These are phyloP conservation scores for Agrotis puta DNA, from an alignment of 2,888 invertebrate genomes.

Conservation along the genomic window DNA sequence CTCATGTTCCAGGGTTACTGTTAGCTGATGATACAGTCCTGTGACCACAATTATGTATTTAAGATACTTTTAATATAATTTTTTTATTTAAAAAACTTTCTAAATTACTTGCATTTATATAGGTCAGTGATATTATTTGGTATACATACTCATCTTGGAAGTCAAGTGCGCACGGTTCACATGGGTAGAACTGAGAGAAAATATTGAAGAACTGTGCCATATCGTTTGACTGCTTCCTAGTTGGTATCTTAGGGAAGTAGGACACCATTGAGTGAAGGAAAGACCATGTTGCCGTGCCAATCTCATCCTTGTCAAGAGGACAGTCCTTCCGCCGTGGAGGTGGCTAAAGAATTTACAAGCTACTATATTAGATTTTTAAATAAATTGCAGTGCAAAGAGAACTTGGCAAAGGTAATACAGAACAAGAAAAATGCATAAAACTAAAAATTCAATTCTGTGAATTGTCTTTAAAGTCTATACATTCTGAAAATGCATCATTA, in stretches of 20 bases:
- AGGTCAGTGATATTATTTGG: not conserved
- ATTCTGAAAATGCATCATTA: not conserved
- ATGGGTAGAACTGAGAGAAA: slow-evolving; percentile 98
- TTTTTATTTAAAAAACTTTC: not conserved
- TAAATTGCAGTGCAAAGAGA: not conserved
- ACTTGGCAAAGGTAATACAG: not conserved
- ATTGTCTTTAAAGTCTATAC: not conserved
- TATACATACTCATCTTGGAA: slow-evolving; percentile 95
- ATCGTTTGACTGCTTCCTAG: slow-evolving; percentile 92
- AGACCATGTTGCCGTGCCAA: slow-evolving; percentile 97
- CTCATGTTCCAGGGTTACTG: too few relatives aligned
- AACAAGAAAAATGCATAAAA: not conserved
- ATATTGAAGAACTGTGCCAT: slow-evolving; percentile 95
- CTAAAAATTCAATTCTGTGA: too few relatives aligned
- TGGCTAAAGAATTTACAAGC: slow-evolving; percentile 34
- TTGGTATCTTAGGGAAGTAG: slow-evolving; percentile 97
- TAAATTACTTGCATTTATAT: not conserved
- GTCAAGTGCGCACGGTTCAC: slow-evolving; percentile 97
- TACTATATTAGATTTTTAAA: not conserved
- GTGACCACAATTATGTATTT: too few relatives aligned
- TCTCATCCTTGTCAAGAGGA: slow-evolving; percentile 94
- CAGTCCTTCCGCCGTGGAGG: slow-evolving; percentile 89
- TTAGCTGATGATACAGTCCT: too few relatives aligned
- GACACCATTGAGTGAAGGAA: slow-evolving; percentile 99
- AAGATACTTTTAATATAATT: too few relatives aligned